These are phyloP conservation scores for Adelphocoris suturalis DNA, from an alignment of 2,888 invertebrate genomes.

Conservation along the genomic window DNA sequence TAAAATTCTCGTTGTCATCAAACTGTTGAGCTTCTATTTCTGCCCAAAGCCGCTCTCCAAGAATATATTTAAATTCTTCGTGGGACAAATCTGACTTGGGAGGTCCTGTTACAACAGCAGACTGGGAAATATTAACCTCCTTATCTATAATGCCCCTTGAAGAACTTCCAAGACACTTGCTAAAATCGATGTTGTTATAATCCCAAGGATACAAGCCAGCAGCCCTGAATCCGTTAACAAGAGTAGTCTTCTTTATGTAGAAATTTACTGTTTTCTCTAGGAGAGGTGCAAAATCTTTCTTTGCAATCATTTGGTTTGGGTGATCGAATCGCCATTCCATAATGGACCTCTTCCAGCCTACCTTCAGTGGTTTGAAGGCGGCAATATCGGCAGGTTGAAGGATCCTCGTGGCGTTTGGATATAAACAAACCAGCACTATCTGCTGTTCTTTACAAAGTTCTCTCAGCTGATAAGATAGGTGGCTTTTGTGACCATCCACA, in stretches of 20 bases:
- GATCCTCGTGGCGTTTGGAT: too few species aligned
- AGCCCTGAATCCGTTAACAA: constrained; percentile 12
- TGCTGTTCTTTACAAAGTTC: constrained; percentile 75
- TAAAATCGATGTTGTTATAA: neutral
- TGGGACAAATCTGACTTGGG: too few species aligned
- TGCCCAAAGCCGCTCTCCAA: too few species aligned
- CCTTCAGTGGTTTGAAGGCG: constrained; percentile 72
- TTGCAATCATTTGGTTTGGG: neutral
- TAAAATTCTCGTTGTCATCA: too few species aligned
- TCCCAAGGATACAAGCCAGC: constrained; percentile 14
- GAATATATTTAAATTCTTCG: too few species aligned
- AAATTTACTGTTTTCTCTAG: neutral
- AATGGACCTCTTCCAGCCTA: constrained; percentile 1
- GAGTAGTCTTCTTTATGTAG: neutral
- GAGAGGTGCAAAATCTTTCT: constrained; percentile 24
- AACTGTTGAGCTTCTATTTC: too few species aligned
- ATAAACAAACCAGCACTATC: constrained; percentile 77
- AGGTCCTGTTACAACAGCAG: too few species aligned
- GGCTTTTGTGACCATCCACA: constrained; percentile 75
- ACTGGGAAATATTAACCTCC: too few species aligned
- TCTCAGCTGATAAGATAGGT: constrained; percentile 70
- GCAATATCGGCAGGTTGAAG: constrained; percentile 76
- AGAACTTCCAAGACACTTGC: neutral
- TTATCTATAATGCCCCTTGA: too few species aligned
- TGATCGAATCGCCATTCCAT: too few species aligned